Base-by-base conservation (phyloP, 2,797 vertebrate species). In the Notolepis coatsorum region DNA sequence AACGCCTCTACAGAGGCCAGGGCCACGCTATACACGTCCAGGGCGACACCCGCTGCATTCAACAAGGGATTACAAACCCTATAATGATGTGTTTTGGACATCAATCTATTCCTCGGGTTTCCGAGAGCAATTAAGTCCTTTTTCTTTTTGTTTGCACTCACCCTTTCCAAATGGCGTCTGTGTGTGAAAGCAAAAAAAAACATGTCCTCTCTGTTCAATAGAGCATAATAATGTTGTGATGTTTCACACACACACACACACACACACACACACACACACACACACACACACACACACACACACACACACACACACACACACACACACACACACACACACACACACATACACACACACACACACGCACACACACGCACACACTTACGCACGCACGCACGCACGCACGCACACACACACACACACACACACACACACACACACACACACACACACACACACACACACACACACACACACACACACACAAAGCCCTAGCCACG, bases 51-150 rank as follows among this genome's bases (percentile, higher is more conserved):
- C 45, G 45, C 56, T 81, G 65, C 76, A 75, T 79, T 85, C 76
- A 77, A 65, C 71, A 2, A 2, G 25, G 68, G 70, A 81, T 86
- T 84, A 65, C n/a, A 70, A 80, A 79, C 67, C 73, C 21, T 1
- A 24, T 68, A 72, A 82, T 78, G 57, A 80, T 68, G 42, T 61
- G 31, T 55, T 66, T 45, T 53, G 28, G 5, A 21, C 60, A 50
- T 1, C 1, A 69, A 85, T 63, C 51, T 2, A 1, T 48, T 68
- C 23, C 61, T 68, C 39, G 13, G 48, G 49, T 80, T 83, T 70
- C 68, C 12, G 24, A 37, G 30, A 62, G 67, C 60, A 57, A 43
- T 60, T n/a, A 46, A 21, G 20, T 58, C 35, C 59, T 53, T 48
- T 23, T 13, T 9, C 18, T 3, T 28, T 15, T 10, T 6, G 21